Conservation (phyloP, 1,140 invertebrate genomes). For the Solenopsis fugax region DNA sequence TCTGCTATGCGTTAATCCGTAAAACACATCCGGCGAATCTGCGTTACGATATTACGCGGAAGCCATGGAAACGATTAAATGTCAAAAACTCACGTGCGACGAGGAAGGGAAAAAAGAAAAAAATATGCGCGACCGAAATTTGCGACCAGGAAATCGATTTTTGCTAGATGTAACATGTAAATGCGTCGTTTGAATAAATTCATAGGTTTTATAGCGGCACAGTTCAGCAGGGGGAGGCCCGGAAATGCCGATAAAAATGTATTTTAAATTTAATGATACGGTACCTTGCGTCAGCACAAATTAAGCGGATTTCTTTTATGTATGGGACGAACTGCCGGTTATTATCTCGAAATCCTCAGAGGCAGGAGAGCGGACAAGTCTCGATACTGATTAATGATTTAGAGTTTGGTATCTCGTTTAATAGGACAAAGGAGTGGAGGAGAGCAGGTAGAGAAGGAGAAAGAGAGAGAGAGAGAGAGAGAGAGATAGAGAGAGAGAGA, state of each 20-base stretch:
- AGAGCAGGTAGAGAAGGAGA: too few species aligned
- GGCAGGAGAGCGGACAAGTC: slow-evolving; percentile 1
- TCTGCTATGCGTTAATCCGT: slow-evolving; percentile 52
- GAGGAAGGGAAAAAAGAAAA: slow-evolving; percentile 14
- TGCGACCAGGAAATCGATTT: slow-evolving; percentile 44
- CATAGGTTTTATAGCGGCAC: neutral
- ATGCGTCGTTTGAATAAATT: slow-evolving; percentile 46
- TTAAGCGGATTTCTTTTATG: slow-evolving; percentile 49
- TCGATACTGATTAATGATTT: slow-evolving; percentile 71
- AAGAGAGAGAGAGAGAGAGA: neutral
- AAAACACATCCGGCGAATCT: slow-evolving; percentile 48
- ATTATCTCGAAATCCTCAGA: slow-evolving; percentile 17
- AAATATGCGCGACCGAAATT: slow-evolving; percentile 44
- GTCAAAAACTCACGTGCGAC: slow-evolving; percentile 20
- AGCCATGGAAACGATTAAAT: slow-evolving; percentile 49
- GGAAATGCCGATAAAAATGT: neutral
- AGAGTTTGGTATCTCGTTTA: slow-evolving; percentile 44
- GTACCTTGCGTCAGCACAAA: slow-evolving; percentile 22
- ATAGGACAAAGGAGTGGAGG: neutral
- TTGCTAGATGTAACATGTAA: slow-evolving; percentile 44
- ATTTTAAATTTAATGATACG: slow-evolving; percentile 40
- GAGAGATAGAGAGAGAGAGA: too few species aligned
- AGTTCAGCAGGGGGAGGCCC: neutral
- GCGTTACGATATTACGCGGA: slow-evolving; percentile 47
- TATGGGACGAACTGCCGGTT: neutral